Conservation (phyloP, 1,140 invertebrate species). For the Microplitis demolitor region DNA sequence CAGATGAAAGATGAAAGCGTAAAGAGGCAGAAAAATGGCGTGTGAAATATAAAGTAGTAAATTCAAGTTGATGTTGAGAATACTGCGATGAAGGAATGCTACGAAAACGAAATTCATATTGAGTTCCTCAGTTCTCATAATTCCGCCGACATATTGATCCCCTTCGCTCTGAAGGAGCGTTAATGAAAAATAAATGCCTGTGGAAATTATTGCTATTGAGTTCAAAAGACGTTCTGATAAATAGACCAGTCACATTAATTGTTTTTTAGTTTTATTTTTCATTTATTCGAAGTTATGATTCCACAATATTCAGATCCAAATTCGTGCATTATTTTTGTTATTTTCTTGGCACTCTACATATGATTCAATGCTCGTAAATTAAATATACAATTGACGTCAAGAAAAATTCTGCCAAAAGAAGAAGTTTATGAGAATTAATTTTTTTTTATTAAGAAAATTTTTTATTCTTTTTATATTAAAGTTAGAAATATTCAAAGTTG, state of each 20-base stretch:
- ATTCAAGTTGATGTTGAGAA: not conserved
- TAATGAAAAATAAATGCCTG: too few relatives aligned
- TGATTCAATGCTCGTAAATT: slow-evolving; percentile 20
- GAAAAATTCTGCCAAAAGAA: slow-evolving; percentile 12
- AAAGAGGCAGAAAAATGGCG: not conserved
- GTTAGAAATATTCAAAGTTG: too few relatives aligned
- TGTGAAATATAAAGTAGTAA: not conserved
- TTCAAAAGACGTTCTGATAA: too few relatives aligned
- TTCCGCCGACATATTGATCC: too few relatives aligned
- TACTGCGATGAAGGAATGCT: not conserved
- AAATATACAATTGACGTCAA: slow-evolving; percentile 1
- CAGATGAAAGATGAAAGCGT: not conserved
- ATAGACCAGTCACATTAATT: not conserved
- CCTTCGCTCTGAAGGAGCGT: too few relatives aligned
- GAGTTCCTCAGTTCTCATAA: not conserved
- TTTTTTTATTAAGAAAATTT: slow-evolving; percentile 3
- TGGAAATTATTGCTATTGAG: too few relatives aligned
- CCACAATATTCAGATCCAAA: not conserved
- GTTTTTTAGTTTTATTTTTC: not conserved
- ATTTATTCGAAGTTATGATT: not conserved
- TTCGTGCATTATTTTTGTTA: not conserved
- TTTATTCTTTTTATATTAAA: not conserved
- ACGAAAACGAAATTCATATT: not conserved
- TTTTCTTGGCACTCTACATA: not conserved
- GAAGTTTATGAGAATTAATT: slow-evolving; percentile 4